A percentile compares a stretch with the other conserved stretches of the same genome.
Conservation (phyloP, 2,113 vertebrate genomes). For the Danio rerio region DNA sequence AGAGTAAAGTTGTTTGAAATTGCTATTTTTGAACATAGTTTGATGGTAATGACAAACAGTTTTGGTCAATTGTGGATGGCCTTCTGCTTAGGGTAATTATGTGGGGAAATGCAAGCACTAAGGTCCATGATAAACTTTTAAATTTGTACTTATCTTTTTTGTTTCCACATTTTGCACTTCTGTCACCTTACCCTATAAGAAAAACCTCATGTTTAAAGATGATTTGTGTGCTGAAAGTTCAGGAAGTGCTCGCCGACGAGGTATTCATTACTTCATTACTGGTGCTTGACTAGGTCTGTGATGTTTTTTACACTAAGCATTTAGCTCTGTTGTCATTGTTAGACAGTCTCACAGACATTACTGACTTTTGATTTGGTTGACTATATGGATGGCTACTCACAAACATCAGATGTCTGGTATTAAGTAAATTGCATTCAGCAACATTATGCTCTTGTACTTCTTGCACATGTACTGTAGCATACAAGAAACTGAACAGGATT, state of each 20-base stretch:
- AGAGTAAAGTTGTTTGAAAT: background rate
- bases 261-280: constrained; percentile 41
- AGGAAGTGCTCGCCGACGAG: background rate
- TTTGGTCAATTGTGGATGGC: constrained; percentile 23
- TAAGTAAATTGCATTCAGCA: too few relatives aligned
- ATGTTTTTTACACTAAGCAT: background rate
- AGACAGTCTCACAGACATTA: background rate
- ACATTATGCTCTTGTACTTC: too few relatives aligned
- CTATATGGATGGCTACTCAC: too few relatives aligned
- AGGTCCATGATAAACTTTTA: background rate
- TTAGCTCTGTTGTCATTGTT: background rate
- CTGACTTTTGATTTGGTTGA: background rate
- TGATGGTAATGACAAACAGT: background rate
- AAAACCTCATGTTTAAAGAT: constrained; percentile 11
- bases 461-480: too few relatives aligned
- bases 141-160: background rate
- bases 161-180: background rate
- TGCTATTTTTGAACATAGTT: background rate
- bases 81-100: background rate
- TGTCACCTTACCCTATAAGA: background rate
- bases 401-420: too few relatives aligned
- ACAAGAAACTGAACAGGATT: too few relatives aligned
- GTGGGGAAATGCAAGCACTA: background rate
- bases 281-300: background rate
- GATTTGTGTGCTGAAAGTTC: background rate